Conservation (phyloP, 2,888 invertebrate genomes). For the Quadriops clusia region DNA sequence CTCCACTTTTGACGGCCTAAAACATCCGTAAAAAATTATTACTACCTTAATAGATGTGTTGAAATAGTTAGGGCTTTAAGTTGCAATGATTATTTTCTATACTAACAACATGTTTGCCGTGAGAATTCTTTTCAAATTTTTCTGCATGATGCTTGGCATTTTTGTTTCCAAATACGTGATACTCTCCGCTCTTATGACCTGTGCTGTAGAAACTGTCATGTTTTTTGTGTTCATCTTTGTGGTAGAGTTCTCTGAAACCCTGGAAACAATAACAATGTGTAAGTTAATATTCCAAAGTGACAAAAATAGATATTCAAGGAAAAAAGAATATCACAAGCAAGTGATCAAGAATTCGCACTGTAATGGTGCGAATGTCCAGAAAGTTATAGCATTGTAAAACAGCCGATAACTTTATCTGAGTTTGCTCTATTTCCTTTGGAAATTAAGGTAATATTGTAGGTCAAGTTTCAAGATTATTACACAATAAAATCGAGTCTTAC, state of each 20-base stretch:
- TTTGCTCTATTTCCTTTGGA: too few relatives aligned
- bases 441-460: too few relatives aligned
- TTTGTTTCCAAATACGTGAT: slow-evolving; percentile 30
- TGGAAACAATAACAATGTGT: slow-evolving; percentile 18
- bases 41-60: too few relatives aligned
- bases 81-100: slow-evolving; percentile 1
- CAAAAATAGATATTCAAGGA: slow-evolving; percentile 1
- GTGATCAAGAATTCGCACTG: too few relatives aligned
- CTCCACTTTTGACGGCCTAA: slow-evolving; percentile 24
- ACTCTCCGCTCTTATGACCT: slow-evolving; percentile 34
- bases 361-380: too few relatives aligned
- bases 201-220: slow-evolving; percentile 37
- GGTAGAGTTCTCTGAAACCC: slow-evolving; percentile 37
- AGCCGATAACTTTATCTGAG: too few relatives aligned
- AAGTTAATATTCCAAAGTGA: background rate
- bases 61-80: background rate
- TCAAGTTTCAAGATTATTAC: too few relatives aligned
- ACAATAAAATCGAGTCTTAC: too few relatives aligned
- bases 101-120: slow-evolving; percentile 22
- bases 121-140: slow-evolving; percentile 19
- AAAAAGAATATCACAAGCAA: slow-evolving; percentile 1
- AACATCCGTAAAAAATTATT: too few relatives aligned
- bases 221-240: slow-evolving; percentile 37
- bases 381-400: too few relatives aligned
- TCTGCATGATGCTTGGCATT: slow-evolving; percentile 26